phyloP scores from a whole-genome alignment of 35 echinoderm and acorn worm species.

The Ophiothrix spiculata region DNA sequence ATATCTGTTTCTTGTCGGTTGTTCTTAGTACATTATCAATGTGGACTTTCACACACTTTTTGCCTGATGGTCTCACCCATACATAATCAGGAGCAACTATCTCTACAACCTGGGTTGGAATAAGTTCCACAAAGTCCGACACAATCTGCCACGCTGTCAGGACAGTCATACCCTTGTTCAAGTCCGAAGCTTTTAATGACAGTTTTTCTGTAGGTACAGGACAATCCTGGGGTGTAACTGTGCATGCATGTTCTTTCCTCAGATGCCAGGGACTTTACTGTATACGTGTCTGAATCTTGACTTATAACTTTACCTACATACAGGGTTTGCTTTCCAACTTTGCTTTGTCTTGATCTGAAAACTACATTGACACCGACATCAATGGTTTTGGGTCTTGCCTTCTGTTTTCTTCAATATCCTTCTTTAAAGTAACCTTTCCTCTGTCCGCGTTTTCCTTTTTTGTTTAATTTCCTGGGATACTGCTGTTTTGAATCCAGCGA shows the following conservation, averaged over 20 bases:
- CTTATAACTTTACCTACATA: background rate
- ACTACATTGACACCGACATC: background rate
- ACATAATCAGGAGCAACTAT: background rate
- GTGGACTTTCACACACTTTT: background rate
- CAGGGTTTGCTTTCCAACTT: background rate
- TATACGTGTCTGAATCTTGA: background rate
- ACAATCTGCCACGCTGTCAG: background rate
- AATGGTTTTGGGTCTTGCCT: background rate
- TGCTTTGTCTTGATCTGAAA: background rate
- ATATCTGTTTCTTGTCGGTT: background rate
- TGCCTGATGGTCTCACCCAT: background rate
- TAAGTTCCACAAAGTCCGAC: background rate
- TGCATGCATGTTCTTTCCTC: background rate
- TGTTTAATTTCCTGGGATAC: no score
- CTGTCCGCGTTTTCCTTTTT: background rate
- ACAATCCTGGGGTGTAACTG: background rate
- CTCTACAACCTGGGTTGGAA: background rate
- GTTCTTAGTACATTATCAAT: background rate
- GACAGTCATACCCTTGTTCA: background rate
- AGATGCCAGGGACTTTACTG: background rate
- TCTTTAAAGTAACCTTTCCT: background rate
- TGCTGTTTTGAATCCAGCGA: no score
- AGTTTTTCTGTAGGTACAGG: background rate
- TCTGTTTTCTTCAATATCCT: background rate
- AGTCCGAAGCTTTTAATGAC: background rate